Base-by-base conservation (phyloP, 2,113 vertebrate species). In the Vicugna pacos region DNA sequence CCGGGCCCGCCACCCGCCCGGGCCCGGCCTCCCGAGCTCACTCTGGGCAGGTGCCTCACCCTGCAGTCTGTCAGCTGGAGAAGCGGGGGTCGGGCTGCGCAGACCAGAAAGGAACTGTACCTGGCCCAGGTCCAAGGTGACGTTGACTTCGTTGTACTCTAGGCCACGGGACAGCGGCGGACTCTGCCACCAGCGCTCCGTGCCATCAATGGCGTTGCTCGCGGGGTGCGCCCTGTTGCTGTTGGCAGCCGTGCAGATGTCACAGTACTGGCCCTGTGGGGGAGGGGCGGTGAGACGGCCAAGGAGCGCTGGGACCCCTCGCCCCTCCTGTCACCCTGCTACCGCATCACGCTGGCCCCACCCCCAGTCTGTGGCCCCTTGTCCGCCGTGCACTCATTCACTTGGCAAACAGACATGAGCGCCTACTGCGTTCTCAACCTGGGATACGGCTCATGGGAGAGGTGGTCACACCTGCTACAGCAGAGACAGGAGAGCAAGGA, bases 131-230 rank as follows among this genome's bases (percentile, higher is more conserved):
- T 99, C 99, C 98, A 99, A 97, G 1, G 99, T 99, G 97, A 99
- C 99, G 12, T 99, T 99, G 97, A 99, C 99, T 94, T 99, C 97
- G 17, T 99, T 99, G 99, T 98, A 99, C 94, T 99, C 99, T 28
- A 99, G 98, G 88, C 98, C 99, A 0, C 99, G 99, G 76, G 99
- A 99, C 2, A 99, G 98, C 0, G 99, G 99, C 0, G 99, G 99
- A 90, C 99, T 99, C 98, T 99, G 99, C 99, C 99, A 99, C 99
- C 99, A 99, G 80, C 99, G 98, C 97, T 99, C 99, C 0, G 99
- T 99, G n/a, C 99, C 99, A 0, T 99, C 99, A 0, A 99, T 98
- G 98, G 99, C 99, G 0, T 99, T 99, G 54, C 98, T 99, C 96
- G 99, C 99, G 30, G 99, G 99, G 62, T 99, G 99, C 0, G 99